These are phyloP conservation scores for Eremobia ochroleuca DNA, from an alignment of 2,888 invertebrate genomes.

Conservation along the genomic window DNA sequence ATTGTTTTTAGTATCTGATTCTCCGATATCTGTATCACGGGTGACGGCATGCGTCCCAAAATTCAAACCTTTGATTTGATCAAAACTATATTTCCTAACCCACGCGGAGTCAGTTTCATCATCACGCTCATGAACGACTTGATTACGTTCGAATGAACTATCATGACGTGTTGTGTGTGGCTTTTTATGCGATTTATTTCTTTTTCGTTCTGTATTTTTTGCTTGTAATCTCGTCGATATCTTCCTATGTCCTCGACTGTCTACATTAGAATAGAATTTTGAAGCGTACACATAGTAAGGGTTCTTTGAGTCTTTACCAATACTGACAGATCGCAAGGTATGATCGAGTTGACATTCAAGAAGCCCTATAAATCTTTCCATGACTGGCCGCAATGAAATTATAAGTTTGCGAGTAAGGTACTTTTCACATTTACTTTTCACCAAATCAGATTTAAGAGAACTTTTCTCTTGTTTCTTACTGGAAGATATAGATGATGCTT, in stretches of 20 bases:
- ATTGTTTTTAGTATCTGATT: neutral
- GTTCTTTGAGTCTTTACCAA: neutral
- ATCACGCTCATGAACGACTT: neutral
- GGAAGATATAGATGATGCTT: constrained; percentile 10
- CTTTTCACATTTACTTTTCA: constrained; percentile 46
- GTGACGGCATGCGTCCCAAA: neutral
- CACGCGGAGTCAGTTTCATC: neutral
- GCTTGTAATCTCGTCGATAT: neutral
- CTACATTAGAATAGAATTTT: constrained; percentile 17
- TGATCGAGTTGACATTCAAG: constrained; percentile 60
- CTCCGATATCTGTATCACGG: neutral
- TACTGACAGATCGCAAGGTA: constrained; percentile 51
- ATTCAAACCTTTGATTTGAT: constrained; percentile 1
- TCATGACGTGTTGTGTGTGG: neutral
- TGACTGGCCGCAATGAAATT: constrained; percentile 43
- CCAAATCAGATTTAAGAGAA: constrained; percentile 15
- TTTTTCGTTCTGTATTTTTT: constrained; percentile 10
- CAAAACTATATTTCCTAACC: constrained; percentile 28
- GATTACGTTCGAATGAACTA: constrained; percentile 12
- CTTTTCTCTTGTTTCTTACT: constrained; percentile 41
- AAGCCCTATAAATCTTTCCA: constrained; percentile 53
- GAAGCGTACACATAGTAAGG: constrained; percentile 21
- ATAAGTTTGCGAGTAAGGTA: constrained; percentile 49
- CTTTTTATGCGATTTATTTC: neutral
- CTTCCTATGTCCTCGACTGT: constrained; percentile 1